Base-by-base conservation (phyloP, 2,888 invertebrate species). In the Tenthredo scrophulariae region DNA sequence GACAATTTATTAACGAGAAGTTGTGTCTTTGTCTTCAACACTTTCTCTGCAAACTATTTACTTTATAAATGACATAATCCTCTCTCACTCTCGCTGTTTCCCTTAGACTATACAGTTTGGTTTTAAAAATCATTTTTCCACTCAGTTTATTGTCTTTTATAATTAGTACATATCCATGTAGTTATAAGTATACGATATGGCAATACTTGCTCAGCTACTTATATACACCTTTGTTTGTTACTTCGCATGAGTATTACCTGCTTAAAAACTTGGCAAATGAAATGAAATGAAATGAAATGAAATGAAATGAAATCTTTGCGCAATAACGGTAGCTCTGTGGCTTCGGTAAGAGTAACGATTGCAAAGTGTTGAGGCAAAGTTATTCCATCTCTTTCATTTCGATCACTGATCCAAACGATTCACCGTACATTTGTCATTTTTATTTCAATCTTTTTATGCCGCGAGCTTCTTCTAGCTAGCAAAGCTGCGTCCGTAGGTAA, bases 61-160 rank as follows among this genome's bases (percentile, higher is more conserved):
- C n/a, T 26, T 74, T 26, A 43, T 40, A 33, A 67, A 74, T 74
- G 72, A 74, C 40, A 74, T 74, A 74, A 74, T 74, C 22, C 43
- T 13, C 43, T 74, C 33, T 33, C 33, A 33, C 33, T 67, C 26
- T 74, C 43, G 22, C 72, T 40, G 40, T 74, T 26, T 74, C n/a
- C 43, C 7, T 13, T 43, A 22, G 2, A n/a, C 3, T 15, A 3
- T 10, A 43, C 13, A 18, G 13, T 37, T 70, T 70, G 6, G 33
- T 29, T 18, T 70, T 22, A 4, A n/a, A 43, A 74, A 67, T 67
- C 29, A 33, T 33, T 67, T 13, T 67, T 33, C 29, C 29, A 29
- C 29, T 29, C 0, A 1, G 15, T 67, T 29, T 15, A 67, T 67
- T 15, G 15, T 67, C 10, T 74, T 43, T n/a, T 43, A 10, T n/a